Base-by-base conservation (phyloP, 2,888 invertebrate species). In the Tachystola acroxantha region DNA sequence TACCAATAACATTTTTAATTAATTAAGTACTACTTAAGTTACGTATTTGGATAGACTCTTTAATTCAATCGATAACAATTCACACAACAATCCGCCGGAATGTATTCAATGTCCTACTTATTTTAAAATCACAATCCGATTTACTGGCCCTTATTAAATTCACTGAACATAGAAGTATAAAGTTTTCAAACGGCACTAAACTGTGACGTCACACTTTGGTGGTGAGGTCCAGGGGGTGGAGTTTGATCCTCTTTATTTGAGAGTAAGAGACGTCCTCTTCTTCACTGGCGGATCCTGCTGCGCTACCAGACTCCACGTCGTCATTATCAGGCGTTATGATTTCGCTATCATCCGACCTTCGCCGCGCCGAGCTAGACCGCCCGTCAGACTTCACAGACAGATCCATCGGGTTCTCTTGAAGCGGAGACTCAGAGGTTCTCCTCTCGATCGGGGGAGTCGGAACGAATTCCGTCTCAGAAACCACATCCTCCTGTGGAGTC, bases 401-500 rank as follows among this genome's bases (percentile, higher is more conserved):
- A 64, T 95, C 95, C 68, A 95, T 94, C 1, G 95, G 95, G 61
- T 92, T 91, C 48, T 94, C 94, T 63, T 94, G 93, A 0, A 89
- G 48, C 0, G 82, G 90, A 6, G 90, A 90, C 29, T 90, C 90
- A 1, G 86, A 85, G 0, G 79, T 73, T 50, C 80, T 69, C 42
- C 86, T 61, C 43, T 76, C 87, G 28, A 68, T 76, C 6, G 72
- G 82, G n/a, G 74, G 85, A 38, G 75, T 82, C 25, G 67, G 80
- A 34, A 69, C 82, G 45, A 69, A 88, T 61, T 90, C 89, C 1
- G 89, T 81, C 32, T 90, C 89, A 12, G 88, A 86, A 39, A 84
- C 76, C 0, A 80, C 78, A 31, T 87, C 82, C 37, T 88, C 88
- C 42, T 87, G 88, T 10, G 82, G 84, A 19, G 86, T 84, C 0